Percentiles rank a stretch among this genome's conserved stretches.
Evolutionary conservation across 2,797 vertebrate species (phyloP).

Genomic region (Cyprinella venusta): DNA sequence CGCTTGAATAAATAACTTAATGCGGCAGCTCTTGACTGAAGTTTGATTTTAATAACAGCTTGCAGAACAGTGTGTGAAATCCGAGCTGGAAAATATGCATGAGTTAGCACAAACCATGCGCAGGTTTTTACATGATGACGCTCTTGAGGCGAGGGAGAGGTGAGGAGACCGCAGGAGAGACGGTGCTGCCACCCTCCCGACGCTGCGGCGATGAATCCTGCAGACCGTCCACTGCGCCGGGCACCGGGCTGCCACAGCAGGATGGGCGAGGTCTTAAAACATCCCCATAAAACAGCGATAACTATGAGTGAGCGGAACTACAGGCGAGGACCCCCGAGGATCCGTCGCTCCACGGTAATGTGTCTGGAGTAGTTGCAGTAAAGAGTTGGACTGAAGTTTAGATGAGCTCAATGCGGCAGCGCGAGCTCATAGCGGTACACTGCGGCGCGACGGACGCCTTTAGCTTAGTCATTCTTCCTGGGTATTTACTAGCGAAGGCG

Average conservation of each 20-base stretch:
- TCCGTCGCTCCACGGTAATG: constrained; percentile 86
- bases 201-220: constrained; percentile 63
- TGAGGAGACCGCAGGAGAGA: constrained; percentile 49
- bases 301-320: constrained; percentile 81
- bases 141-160: constrained; percentile 42
- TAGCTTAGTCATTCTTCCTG: constrained; percentile 71
- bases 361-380: constrained; percentile 48
- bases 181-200: constrained; percentile 64
- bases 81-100: constrained; percentile 57
- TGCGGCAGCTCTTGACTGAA: constrained; percentile 2
- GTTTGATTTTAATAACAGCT: not conserved
- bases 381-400: constrained; percentile 75
- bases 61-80: constrained; percentile 26
- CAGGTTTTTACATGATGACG: constrained; percentile 67
- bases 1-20: not conserved
- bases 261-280: constrained; percentile 52
- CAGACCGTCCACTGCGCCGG: constrained; percentile 59
- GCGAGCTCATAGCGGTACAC: constrained; percentile 54
- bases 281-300: constrained; percentile 55
- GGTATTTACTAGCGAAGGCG: not conserved
- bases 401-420: constrained; percentile 75
- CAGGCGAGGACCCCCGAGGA: constrained; percentile 78
- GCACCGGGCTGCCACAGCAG: constrained; percentile 40
- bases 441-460: constrained; percentile 66
- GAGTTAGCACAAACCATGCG: constrained; percentile 69